phyloP scores from a whole-genome alignment of 2,797 vertebrate species.

The Graptemys geographica region DNA sequence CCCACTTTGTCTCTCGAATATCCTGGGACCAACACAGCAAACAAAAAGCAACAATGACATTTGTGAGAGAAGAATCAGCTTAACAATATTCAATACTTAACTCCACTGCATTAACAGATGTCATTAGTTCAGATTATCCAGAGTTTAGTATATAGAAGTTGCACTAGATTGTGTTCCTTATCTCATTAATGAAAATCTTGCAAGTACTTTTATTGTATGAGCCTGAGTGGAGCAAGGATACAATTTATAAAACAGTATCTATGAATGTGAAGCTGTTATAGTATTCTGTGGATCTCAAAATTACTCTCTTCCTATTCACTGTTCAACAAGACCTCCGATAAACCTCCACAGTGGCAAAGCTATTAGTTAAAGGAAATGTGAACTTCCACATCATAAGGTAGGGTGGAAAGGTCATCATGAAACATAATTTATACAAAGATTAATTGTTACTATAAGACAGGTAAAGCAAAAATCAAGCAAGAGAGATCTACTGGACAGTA shows the following conservation, averaged over 20 bases:
- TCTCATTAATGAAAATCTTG: too few species aligned
- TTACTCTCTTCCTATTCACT: neutral
- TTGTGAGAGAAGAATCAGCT: neutral
- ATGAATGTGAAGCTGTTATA: neutral
- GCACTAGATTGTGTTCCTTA: too few species aligned
- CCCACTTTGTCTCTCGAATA: too few species aligned
- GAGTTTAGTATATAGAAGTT: too few species aligned
- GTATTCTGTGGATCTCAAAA: neutral
- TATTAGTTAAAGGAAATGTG: neutral
- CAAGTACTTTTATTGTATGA: too few species aligned
- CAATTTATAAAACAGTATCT: neutral
- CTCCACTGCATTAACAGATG: neutral
- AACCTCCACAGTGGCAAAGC: neutral
- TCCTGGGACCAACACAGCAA: too few species aligned
- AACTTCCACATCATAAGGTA: constrained; percentile 2
- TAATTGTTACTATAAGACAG: neutral
- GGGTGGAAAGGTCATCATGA: neutral
- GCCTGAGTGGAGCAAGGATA: neutral
- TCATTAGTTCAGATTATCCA: neutral
- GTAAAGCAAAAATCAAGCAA: neutral
- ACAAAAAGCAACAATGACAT: neutral
- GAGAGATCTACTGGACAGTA: neutral
- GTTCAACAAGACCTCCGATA: neutral
- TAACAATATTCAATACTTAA: neutral
- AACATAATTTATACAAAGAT: constrained; percentile 21